Evolutionary conservation across 2,113 vertebrate genomes (phyloP).

Genomic region (Xiphophorus maculatus): DNA sequence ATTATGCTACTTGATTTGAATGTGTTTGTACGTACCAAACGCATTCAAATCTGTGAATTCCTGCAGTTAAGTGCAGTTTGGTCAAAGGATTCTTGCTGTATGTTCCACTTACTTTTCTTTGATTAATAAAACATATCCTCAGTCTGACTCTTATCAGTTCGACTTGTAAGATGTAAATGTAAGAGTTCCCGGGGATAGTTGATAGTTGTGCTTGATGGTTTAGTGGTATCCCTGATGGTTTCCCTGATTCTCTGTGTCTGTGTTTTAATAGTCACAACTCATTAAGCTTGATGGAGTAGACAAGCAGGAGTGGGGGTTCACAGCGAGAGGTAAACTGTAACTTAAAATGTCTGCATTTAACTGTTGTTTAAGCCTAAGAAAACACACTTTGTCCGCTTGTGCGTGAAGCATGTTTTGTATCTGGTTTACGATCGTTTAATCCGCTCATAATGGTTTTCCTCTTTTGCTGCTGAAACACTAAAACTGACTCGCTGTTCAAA

Average conservation of each 20-base stretch:
- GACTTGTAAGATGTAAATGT: constrained; percentile 1
- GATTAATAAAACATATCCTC: background rate
- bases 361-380: constrained; percentile 26
- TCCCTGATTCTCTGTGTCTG: constrained; percentile 33
- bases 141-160: constrained; percentile 14
- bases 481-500: background rate
- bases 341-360: constrained; percentile 32
- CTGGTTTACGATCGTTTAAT: background rate
- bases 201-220: constrained; percentile 32
- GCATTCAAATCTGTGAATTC: background rate
- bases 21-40: background rate
- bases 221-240: constrained; percentile 31
- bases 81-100: background rate
- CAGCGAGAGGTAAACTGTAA: constrained; percentile 24
- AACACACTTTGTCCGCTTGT: background rate
- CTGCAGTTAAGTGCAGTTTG: background rate
- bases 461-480: background rate
- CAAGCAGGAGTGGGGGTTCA: constrained; percentile 40
- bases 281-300: constrained; percentile 69
- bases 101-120: background rate
- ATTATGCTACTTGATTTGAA: background rate
- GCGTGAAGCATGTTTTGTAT: background rate
- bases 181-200: background rate
- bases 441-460: background rate
- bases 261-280: constrained; percentile 54